Conservation (phyloP, 2,113 vertebrate species). For the Engystomops pustulosus region DNA sequence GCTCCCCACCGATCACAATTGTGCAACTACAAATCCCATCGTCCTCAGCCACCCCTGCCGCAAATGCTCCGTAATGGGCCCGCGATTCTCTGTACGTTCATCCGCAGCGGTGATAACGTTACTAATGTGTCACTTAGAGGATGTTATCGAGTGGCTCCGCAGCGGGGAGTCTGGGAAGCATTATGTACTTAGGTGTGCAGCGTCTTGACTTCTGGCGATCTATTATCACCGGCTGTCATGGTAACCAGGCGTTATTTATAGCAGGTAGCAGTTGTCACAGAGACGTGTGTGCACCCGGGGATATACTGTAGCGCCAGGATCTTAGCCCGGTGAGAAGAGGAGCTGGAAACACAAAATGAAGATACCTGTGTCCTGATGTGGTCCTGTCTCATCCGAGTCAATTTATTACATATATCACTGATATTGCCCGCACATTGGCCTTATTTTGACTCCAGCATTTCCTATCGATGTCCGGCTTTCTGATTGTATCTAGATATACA, state of each 20-base stretch:
- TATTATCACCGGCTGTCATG: constrained; percentile 1
- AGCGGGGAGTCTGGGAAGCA: neutral
- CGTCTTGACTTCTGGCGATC: neutral
- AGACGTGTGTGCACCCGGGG: neutral
- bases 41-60: neutral
- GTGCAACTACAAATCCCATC: constrained; percentile 14
- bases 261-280: constrained; percentile 13
- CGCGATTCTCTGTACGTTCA: too few species aligned
- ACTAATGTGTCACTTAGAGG: neutral
- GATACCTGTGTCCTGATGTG: too few species aligned
- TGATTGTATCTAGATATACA: too few species aligned
- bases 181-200: constrained; percentile 36
- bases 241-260: constrained; percentile 39
- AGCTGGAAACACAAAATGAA: too few species aligned
- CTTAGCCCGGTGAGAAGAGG: too few species aligned
- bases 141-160: neutral
- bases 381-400: too few species aligned
- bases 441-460: too few species aligned
- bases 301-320: neutral
- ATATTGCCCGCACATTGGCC: too few species aligned
- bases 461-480: too few species aligned
- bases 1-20: neutral
- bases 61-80: too few species aligned
- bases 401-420: too few species aligned
- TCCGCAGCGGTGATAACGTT: neutral